These are phyloP conservation scores for Neolamprologus variostigma DNA, from an alignment of 2,113 vertebrate genomes.

Conservation along the genomic window DNA sequence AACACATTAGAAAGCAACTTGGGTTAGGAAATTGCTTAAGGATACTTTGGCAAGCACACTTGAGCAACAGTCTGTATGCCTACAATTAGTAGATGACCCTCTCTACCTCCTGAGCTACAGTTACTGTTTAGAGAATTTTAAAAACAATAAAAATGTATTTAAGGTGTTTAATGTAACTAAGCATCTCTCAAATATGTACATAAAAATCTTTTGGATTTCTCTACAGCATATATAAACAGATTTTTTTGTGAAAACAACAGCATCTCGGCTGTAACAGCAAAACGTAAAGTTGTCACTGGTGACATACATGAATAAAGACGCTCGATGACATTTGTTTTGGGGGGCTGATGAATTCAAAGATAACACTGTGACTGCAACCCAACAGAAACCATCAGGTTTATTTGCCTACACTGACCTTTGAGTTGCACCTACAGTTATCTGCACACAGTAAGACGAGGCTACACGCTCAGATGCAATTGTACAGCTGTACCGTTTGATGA, in stretches of 20 bases:
- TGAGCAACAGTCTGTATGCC: not conserved
- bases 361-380: not conserved
- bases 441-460: not conserved
- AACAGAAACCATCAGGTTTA: not conserved
- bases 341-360: not conserved
- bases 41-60: not conserved
- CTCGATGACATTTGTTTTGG: not conserved
- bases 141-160: not conserved
- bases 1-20: not conserved
- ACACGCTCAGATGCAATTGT: not conserved
- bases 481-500: not conserved
- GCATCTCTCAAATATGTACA: not conserved
- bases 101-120: not conserved
- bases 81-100: not conserved
- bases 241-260: not conserved
- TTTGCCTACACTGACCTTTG: slow-evolving; percentile 27
- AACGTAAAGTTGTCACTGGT: not conserved
- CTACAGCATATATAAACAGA: not conserved
- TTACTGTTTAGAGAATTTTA: not conserved
- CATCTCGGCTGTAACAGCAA: not conserved
- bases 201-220: not conserved
- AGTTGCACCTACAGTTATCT: not conserved
- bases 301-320: not conserved
- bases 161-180: not conserved
- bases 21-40: not conserved